Conservation (phyloP, 2,797 vertebrate genomes). For the Lepus townsendii region DNA sequence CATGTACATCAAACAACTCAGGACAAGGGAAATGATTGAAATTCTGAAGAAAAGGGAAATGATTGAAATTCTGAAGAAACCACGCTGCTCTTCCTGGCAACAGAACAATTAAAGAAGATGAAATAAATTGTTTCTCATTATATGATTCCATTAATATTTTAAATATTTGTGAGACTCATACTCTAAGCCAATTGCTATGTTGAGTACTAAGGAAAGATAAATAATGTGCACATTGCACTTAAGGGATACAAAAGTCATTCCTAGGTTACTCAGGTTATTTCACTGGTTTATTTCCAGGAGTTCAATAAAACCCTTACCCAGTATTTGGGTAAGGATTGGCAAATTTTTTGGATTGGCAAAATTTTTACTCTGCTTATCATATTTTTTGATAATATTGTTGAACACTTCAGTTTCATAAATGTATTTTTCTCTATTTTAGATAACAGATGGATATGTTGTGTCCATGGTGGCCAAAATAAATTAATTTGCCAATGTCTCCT, state of each 20-base stretch:
- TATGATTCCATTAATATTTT: neutral
- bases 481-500: neutral
- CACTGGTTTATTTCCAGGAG: neutral
- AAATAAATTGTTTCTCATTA: neutral
- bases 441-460: neutral
- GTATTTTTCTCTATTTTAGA: slow-evolving; percentile 20
- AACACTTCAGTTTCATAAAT: neutral
- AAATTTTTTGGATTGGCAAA: neutral
- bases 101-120: neutral
- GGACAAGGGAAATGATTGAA: neutral
- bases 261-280: neutral
- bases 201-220: neutral
- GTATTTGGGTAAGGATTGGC: neutral
- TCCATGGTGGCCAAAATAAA: neutral
- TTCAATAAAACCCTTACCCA: neutral
- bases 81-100: neutral
- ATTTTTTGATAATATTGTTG: neutral
- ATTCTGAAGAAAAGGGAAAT: neutral
- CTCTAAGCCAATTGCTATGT: neutral
- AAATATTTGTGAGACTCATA: neutral
- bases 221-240: neutral
- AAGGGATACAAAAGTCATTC: neutral
- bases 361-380: neutral
- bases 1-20: neutral
- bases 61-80: neutral